Percentiles rank a stretch among this genome's conserved stretches.
Evolutionary conservation across 2,888 invertebrate genomes (phyloP).

Genomic region (Dryobota labecula): DNA sequence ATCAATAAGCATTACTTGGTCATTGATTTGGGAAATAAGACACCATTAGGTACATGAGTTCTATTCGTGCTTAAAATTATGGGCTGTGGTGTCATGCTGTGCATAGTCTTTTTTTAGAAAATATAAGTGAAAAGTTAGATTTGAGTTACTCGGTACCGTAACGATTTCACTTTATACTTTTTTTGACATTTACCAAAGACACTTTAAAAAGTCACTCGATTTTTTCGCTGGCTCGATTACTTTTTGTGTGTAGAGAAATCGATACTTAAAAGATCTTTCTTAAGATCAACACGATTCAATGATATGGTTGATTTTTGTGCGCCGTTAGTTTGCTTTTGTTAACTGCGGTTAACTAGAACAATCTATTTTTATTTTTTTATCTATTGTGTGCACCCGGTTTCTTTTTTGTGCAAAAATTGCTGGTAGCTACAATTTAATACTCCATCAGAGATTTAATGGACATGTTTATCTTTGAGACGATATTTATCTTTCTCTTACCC

Average conservation of each 20-base stretch:
- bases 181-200: slow-evolving; percentile 65
- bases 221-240: slow-evolving; percentile 72
- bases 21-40: neutral
- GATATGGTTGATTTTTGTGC: slow-evolving; percentile 67
- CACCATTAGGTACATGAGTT: neutral
- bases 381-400: slow-evolving; percentile 44
- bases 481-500: slow-evolving; percentile 36
- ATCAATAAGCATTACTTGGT: neutral
- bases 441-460: slow-evolving; percentile 46
- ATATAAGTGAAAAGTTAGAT: slow-evolving; percentile 41
- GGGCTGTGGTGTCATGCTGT: neutral
- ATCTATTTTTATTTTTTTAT: slow-evolving; percentile 47
- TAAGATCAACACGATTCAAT: slow-evolving; percentile 69
- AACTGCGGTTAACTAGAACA: slow-evolving; percentile 46
- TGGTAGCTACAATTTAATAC: slow-evolving; percentile 41
- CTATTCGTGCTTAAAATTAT: neutral
- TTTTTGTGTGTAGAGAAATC: slow-evolving; percentile 79
- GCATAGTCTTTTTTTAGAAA: neutral
- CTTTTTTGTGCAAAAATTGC: slow-evolving; percentile 48
- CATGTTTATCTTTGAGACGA: too few species aligned
- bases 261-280: slow-evolving; percentile 70
- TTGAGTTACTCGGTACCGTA: slow-evolving; percentile 38
- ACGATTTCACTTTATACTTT: slow-evolving; percentile 64
- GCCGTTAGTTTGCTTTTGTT: slow-evolving; percentile 66
- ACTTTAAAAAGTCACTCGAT: slow-evolving; percentile 53